Conservation (phyloP, 2,797 vertebrate genomes). For the Passerculus sandwichensis region DNA sequence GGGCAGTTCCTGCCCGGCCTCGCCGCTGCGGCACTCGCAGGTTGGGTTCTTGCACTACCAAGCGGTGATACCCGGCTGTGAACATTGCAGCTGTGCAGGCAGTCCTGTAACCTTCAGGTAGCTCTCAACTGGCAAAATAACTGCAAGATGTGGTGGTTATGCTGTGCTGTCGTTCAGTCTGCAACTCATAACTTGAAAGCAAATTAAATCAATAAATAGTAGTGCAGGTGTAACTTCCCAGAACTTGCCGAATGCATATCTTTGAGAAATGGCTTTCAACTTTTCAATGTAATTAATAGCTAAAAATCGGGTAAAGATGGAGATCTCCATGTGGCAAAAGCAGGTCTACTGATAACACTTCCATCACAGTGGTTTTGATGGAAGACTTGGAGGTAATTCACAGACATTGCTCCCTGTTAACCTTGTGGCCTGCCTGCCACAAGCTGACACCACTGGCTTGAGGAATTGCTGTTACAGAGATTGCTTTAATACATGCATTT, state of each 20-base stretch:
- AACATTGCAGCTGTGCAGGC: accelerated
- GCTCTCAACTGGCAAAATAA: neutral
- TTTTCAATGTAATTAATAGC: accelerated
- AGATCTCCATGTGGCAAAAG: accelerated
- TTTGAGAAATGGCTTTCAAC: neutral
- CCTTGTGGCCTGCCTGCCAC: accelerated
- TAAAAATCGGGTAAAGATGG: neutral
- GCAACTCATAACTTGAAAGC: accelerated
- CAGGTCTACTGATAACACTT: accelerated
- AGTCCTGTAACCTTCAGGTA: neutral
- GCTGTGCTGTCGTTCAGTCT: neutral
- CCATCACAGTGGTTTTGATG: accelerated
- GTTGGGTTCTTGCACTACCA: accelerated
- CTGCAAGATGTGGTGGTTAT: accelerated
- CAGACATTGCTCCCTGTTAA: neutral
- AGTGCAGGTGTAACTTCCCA: neutral
- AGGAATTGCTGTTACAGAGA: neutral
- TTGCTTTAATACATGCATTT: neutral
- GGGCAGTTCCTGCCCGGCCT: neutral
- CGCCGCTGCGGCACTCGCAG: accelerated
- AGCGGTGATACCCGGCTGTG: accelerated
- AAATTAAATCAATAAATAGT: accelerated
- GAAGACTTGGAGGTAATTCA: neutral
- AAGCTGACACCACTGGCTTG: neutral
- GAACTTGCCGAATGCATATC: accelerated